phyloP scores from a whole-genome alignment of 2,113 vertebrate genomes.

The Pao palembangensis region DNA sequence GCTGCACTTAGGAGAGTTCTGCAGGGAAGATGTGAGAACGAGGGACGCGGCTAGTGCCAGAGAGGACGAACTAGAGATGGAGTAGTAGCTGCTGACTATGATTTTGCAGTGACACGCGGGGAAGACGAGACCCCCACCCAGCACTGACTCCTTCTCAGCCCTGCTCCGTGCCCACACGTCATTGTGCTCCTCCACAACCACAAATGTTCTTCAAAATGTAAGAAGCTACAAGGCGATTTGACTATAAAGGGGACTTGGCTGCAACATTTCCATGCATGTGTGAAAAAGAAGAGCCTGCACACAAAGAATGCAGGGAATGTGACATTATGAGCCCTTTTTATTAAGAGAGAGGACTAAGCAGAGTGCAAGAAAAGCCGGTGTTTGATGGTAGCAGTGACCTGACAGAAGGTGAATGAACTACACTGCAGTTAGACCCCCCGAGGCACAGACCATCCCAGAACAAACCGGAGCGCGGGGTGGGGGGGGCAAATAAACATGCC shows the following conservation, averaged over 20 bases:
- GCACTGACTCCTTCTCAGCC: constrained; percentile 20
- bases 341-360: constrained; percentile 45
- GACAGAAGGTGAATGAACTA: constrained; percentile 30
- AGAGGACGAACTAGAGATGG: constrained; percentile 14
- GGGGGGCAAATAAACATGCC: constrained; percentile 44
- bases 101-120: constrained; percentile 48
- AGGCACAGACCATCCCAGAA: constrained; percentile 46
- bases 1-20: constrained; percentile 2
- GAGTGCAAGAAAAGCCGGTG: constrained; percentile 30
- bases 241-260: constrained; percentile 28
- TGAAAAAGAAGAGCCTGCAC: constrained; percentile 26
- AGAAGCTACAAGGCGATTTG: background rate
- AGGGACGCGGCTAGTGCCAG: constrained; percentile 12
- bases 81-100: constrained; percentile 52
- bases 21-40: constrained; percentile 7
- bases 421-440: constrained; percentile 41
- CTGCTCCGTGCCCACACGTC: constrained; percentile 4
- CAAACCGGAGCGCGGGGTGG: constrained; percentile 29
- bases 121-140: constrained; percentile 15
- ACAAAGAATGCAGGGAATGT: constrained; percentile 68
- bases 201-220: constrained; percentile 3
- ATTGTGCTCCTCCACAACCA: background rate
- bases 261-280: constrained; percentile 32
- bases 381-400: constrained; percentile 35
- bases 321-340: constrained; percentile 56